Evolutionary conservation across 2,797 vertebrate species (phyloP), one percentile per base, ranked within the genome.

Genomic region (Oryzias dopingdopingensis): DNA sequence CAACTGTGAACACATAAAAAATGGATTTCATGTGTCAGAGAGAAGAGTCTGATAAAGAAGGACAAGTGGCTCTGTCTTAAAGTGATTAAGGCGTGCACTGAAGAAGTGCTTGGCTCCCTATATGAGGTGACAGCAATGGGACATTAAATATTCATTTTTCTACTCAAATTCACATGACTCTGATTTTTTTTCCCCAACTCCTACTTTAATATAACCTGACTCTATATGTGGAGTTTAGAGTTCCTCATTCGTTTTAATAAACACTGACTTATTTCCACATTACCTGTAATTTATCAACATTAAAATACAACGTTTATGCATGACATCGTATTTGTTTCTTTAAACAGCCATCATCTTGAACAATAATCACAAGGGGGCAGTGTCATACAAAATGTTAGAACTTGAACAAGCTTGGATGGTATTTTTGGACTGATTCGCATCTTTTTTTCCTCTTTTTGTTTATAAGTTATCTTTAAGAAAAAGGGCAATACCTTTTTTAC

Each of bases 341-440:
- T n/a, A 62, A 58, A 26, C 41, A 43, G 24, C 17, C 14, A 18
- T 17, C 16, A 24, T 52, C 52, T 75, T 68, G 61, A 63, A 59
- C 7, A 49, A n/a, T 18, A 40, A 67, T 73, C 90, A 88, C 84
- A 65, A 81, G 89, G 79, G 85, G 88, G 85, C 88, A 89, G 67
- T 90, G 80, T 87, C 82, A 77, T 45, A 82, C 73, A 84, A 71
- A 7, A 46, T 79, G 69, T 79, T 23, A 24, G 14, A 60, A 10
- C 42, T 42, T 10, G 12, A 68, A 61, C 23, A 42, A 45, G 53
- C 53, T 74, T 61, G 24, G 59, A 66, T 32, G n/a, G 20, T 22
- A 23, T 56, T 53, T 41, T 57, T 61, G 53, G 41, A 58, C 10
- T 3, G 12, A 37, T 37, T 62, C 46, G 37, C 62, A 49, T 42